Conservation (phyloP, 1,140 invertebrate species). For the Leguminivora glycinivorella region DNA sequence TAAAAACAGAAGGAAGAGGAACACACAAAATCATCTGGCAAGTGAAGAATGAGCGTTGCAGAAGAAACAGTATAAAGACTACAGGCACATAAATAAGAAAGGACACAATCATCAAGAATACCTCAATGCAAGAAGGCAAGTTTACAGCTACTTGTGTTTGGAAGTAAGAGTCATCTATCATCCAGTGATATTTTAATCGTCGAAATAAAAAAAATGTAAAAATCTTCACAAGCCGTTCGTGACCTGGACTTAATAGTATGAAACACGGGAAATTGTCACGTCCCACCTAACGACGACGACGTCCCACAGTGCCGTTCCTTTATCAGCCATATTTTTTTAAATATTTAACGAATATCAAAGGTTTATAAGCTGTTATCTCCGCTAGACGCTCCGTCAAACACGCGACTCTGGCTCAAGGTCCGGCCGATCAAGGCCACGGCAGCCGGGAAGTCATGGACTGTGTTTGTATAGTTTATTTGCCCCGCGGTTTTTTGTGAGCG, state of each 20-base stretch:
- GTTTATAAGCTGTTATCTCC: background rate
- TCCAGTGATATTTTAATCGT: too few relatives aligned
- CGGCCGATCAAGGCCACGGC: slow-evolving; percentile 24
- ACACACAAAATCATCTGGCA: too few relatives aligned
- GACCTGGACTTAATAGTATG: too few relatives aligned
- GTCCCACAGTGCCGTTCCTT: background rate
- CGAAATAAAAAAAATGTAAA: too few relatives aligned
- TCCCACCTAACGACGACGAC: too few relatives aligned
- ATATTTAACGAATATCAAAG: background rate
- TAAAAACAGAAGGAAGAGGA: too few relatives aligned
- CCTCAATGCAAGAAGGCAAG: background rate
- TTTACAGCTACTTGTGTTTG: too few relatives aligned
- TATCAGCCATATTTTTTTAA: background rate
- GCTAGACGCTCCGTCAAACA: slow-evolving; percentile 21
- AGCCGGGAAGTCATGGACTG: slow-evolving; percentile 24
- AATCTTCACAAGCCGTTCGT: too few relatives aligned
- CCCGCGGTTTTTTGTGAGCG: slow-evolving; percentile 1
- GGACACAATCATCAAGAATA: background rate
- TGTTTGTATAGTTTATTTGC: slow-evolving; percentile 27
- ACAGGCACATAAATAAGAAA: background rate
- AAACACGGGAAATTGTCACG: too few relatives aligned
- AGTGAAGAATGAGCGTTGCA: background rate
- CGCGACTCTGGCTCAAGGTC: slow-evolving; percentile 17
- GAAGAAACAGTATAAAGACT: background rate
- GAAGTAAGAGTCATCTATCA: too few relatives aligned